Conservation (phyloP, 2,113 vertebrate species). For the Myrmophylax atrothorax region DNA sequence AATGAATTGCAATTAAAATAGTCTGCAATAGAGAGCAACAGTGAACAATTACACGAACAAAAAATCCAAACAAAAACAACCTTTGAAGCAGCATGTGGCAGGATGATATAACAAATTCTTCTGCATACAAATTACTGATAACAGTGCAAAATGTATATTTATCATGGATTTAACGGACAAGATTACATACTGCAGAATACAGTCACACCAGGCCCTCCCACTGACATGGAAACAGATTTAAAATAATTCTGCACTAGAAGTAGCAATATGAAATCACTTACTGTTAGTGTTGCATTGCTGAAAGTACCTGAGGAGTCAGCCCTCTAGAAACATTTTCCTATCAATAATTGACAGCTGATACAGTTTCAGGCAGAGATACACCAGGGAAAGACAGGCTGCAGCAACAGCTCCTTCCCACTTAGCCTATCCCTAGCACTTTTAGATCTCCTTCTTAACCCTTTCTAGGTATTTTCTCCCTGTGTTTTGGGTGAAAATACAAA, state of each 20-base stretch:
- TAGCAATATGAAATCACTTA: conserved; percentile 18
- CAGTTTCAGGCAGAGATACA: background rate
- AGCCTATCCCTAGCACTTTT: background rate
- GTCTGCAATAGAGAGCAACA: background rate
- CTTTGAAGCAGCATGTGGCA: background rate
- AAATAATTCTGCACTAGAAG: conserved; percentile 4
- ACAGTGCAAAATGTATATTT: background rate
- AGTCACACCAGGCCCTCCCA: background rate
- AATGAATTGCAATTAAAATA: background rate
- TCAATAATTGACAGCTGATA: conserved; percentile 35
- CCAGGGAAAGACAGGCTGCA: background rate
- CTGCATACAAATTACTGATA: background rate
- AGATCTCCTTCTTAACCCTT: conserved; percentile 28
- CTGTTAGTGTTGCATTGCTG: background rate
- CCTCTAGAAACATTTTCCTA: background rate
- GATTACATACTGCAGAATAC: background rate
- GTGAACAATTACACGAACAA: background rate
- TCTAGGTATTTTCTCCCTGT: background rate
- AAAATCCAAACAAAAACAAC: background rate
- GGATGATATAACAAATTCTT: background rate
- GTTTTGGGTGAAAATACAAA: background rate
- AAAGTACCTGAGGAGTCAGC: background rate
- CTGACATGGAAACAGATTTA: background rate
- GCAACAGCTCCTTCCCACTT: background rate
- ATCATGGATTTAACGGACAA: background rate